Percentiles rank a stretch among this genome's conserved stretches.
Evolutionary conservation across 1,140 invertebrate genomes (phyloP).

Genomic region (Venturia canescens): DNA sequence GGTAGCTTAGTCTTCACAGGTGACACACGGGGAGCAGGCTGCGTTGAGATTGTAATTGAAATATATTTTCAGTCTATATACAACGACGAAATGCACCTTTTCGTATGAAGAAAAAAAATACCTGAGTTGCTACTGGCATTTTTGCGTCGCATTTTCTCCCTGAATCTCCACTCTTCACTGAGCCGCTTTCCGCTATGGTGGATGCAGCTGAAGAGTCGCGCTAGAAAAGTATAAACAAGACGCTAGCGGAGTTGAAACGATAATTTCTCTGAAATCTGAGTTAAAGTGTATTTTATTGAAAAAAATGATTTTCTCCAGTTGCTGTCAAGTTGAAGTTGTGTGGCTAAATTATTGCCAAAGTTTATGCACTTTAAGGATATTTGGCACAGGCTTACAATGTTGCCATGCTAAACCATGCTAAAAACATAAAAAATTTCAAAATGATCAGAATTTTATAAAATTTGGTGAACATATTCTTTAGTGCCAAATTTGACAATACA

Average conservation of each 20-base stretch:
- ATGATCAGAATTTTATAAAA: too few species aligned
- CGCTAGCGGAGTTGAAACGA: background rate
- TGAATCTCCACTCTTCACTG: conserved; percentile 3
- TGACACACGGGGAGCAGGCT: background rate
- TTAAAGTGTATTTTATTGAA: background rate
- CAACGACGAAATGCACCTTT: background rate
- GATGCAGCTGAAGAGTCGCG: background rate
- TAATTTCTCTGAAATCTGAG: background rate
- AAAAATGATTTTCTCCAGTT: too few species aligned
- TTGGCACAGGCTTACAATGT: too few species aligned
- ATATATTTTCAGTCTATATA: too few species aligned
- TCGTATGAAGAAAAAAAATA: background rate
- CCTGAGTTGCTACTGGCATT: background rate
- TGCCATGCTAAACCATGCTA: too few species aligned
- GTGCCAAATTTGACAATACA: too few species aligned
- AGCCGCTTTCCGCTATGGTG: conserved; percentile 13
- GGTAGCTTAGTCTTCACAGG: conserved; percentile 19
- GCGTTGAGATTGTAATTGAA: too few species aligned
- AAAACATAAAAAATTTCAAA: too few species aligned
- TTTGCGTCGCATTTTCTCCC: background rate
- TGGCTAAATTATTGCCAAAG: too few species aligned
- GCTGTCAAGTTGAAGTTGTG: too few species aligned
- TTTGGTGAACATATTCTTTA: too few species aligned
- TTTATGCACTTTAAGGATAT: too few species aligned
- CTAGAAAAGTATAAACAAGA: background rate